These are phyloP conservation scores for Saccostrea glomerata DNA, from an alignment of 1,140 invertebrate genomes.

Conservation along the genomic window DNA sequence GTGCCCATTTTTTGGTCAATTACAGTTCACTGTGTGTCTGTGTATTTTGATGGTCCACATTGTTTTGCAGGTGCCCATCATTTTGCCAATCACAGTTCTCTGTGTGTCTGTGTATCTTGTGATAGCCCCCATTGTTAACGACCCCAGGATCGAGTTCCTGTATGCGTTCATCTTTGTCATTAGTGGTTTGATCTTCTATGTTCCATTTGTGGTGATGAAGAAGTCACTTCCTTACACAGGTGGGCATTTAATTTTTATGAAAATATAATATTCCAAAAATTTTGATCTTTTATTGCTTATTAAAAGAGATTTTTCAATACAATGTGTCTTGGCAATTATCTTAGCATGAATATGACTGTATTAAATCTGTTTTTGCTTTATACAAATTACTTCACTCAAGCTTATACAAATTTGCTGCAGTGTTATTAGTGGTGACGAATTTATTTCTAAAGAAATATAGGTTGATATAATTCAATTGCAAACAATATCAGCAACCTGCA, in stretches of 20 bases:
- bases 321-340: too few species aligned
- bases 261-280: too few species aligned
- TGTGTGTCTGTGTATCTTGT: conserved; percentile 87
- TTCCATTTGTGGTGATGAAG: conserved; percentile 88
- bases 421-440: too few species aligned
- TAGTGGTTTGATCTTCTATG: conserved; percentile 86
- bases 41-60: conserved; percentile 90
- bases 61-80: conserved; percentile 71
- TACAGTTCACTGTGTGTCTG: conserved; percentile 85
- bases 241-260: conserved; percentile 44
- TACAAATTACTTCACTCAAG: too few species aligned
- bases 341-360: too few species aligned
- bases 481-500: too few species aligned
- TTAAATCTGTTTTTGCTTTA: too few species aligned
- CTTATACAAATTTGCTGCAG: too few species aligned
- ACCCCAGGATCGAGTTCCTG: conserved; percentile 89
- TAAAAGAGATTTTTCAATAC: too few species aligned
- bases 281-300: too few species aligned
- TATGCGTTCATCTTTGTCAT: conserved; percentile 88
- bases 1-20: conserved; percentile 83
- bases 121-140: conserved; percentile 87
- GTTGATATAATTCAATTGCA: conserved; percentile 12
- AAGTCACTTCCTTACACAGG: conserved; percentile 76
- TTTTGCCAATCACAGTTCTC: conserved; percentile 88
- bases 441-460: too few species aligned